Evolutionary conservation across 37 sponge, comb jelly and placozoan species (phyloP), one percentile per base, ranked within the genome.

Genomic region (Bolinopsis microptera): DNA sequence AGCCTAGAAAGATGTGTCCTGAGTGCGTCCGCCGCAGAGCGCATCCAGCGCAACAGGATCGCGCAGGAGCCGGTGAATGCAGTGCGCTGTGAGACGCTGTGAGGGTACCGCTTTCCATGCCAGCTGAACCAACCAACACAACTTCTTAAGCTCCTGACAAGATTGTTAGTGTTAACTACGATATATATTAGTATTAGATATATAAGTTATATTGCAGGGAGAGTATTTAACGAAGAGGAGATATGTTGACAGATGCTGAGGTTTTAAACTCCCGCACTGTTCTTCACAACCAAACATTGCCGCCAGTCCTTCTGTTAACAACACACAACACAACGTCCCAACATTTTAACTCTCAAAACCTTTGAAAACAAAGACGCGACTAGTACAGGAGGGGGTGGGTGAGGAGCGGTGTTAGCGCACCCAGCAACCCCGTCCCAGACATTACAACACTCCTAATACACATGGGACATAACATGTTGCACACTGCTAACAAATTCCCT

Each of bases 91-190:
- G 48, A 86, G 90, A 1, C 90, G 32, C 90, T 86, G 90, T 8
- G 90, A 86, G 26, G 90, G 90, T 0, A 41, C 90, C 32, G 90
- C 90, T 86, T 86, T 86, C 90, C 90, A 86, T 0, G 30, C 90
- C 0, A 41, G 61, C 61, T 86, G 90, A 26, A 86, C 30, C 26
- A 86, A 25, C 90, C 90, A 86, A 38, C 90, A 86, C 41, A 86
- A n/a, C 35, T 41, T 86, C 61, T 41, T 86, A 5, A 86, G 90
- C 26, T 86, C 90, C 90, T 38, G 90, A 23, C n/a, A n/a, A n/a
- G 37, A 31, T 82, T 72, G 75, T 30, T 30, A n/a, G n/a, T n/a
- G n/a, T n/a, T n/a, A n/a, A n/a, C n/a, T n/a, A n/a, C n/a, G n/a
- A n/a, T n/a, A n/a, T n/a, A n/a, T n/a, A n/a, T 72, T 72, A 72